phyloP scores from a whole-genome alignment of 1,140 invertebrate genomes.

The Ostrea edulis region DNA sequence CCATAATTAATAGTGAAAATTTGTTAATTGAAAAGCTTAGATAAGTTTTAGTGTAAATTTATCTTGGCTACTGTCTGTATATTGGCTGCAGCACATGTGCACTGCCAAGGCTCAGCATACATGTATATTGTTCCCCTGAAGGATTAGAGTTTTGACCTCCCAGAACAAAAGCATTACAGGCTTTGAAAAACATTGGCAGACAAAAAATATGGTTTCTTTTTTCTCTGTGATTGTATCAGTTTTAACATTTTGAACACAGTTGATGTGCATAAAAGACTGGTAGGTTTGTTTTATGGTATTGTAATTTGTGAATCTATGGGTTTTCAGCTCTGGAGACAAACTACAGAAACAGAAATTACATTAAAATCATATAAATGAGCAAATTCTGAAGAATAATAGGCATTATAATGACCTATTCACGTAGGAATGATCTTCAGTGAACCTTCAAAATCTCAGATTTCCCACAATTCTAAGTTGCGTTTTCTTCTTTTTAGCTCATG shows the following conservation, averaged over 20 bases:
- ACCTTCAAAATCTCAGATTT: not conserved
- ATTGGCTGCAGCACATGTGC: slow-evolving; percentile 30
- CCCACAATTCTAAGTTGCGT: not conserved
- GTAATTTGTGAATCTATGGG: slow-evolving; percentile 32
- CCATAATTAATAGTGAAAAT: slow-evolving; percentile 48
- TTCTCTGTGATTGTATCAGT: slow-evolving; percentile 21
- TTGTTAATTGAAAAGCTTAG: slow-evolving; percentile 49
- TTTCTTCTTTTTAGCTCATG: not conserved
- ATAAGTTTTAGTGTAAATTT: slow-evolving; percentile 45
- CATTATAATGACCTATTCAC: slow-evolving; percentile 6
- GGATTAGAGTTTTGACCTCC: slow-evolving; percentile 27
- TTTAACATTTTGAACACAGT: slow-evolving; percentile 23
- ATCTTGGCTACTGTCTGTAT: slow-evolving; percentile 28
- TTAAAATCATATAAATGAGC: slow-evolving; percentile 35
- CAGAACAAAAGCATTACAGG: not conserved
- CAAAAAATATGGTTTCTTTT: slow-evolving; percentile 4
- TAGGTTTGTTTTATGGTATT: slow-evolving; percentile 1
- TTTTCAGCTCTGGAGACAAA: slow-evolving; percentile 27
- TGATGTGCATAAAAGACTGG: slow-evolving; percentile 12
- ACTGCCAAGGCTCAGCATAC: not conserved
- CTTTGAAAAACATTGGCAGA: slow-evolving; percentile 25
- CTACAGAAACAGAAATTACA: slow-evolving; percentile 35
- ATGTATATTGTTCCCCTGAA: not conserved
- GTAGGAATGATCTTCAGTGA: not conserved
- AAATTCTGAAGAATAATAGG: slow-evolving; percentile 27